Evolutionary conservation across 2,113 vertebrate genomes (phyloP), one percentile per base, ranked within the genome.

Genomic region (Glareola pratincola): DNA sequence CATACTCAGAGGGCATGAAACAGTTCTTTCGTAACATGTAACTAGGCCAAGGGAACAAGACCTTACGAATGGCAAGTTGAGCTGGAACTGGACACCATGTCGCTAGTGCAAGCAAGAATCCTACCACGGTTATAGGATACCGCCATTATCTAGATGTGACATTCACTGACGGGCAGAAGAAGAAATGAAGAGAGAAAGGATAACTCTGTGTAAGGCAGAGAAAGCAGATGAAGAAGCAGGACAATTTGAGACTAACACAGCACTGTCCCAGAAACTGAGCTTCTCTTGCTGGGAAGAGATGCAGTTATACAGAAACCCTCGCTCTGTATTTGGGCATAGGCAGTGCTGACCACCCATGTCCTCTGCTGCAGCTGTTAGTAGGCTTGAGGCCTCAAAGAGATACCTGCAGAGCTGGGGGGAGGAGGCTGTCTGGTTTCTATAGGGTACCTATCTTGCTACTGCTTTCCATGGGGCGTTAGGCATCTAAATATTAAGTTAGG

Each of bases 311-410:
- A 6, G 72, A 83, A 62, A 27, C 9, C 19, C 32, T 86, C 0
- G 2, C 21, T 30, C 34, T 17, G 4, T 20, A 69, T 21, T 2
- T 81, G 4, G 9, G 24, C 0, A 1, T 16, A 63, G 43, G 39
- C 51, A 67, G 45, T 34, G 3, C 48, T 72, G 62, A 63, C 7
- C 8, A 36, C 19, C 3, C 60, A 50, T 19, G 45, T 45, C n/a
- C 54, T 72, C 30, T 83, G n/a, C 34, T 66, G 45, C 63, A 77
- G 34, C 43, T 18, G 15, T 66, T 75, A 39, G 18, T 26, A 47
- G 80, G 24, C 27, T 34, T 81, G 18, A 64, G 30, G 30, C 10
- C 37, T 79, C 53, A 79, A 68, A 85, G 21, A 17, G 6, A 5
- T 30, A 11, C 8, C 66, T 75, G 30, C 39, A 88, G 71, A 64